These are phyloP conservation scores for Chiridota heheva DNA, from an alignment of 35 echinoderm and acorn worm species.

Conservation along the genomic window DNA sequence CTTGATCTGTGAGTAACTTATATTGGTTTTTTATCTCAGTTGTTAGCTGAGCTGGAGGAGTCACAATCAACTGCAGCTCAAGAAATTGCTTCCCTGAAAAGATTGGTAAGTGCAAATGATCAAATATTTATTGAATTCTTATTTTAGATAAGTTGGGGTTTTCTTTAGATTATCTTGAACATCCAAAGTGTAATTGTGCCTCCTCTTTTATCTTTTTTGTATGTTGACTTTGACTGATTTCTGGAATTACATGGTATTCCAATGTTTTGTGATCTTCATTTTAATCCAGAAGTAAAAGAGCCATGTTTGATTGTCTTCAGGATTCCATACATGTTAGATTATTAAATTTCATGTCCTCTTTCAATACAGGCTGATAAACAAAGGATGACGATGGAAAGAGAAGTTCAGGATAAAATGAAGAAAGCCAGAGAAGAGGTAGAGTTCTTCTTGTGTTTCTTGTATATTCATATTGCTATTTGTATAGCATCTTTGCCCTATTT, in stretches of 20 bases:
- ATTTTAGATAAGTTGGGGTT: too few relatives aligned
- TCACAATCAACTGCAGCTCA: conserved; percentile 56
- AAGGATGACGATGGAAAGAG: conserved; percentile 65
- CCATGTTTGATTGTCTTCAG: not conserved
- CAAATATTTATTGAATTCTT: conserved; percentile 4
- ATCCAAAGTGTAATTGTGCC: too few relatives aligned
- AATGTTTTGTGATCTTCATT: not conserved
- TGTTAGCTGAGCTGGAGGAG: conserved; percentile 77
- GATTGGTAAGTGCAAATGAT: conserved; percentile 62
- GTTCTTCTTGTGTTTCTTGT: not conserved
- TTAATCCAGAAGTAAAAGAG: not conserved
- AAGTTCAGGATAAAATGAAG: conserved; percentile 83
- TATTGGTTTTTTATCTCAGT: conserved; percentile 39
- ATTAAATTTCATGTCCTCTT: not conserved
- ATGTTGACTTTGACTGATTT: too few relatives aligned
- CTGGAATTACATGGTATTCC: not conserved
- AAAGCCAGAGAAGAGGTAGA: conserved; percentile 90
- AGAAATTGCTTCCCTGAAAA: conserved; percentile 73
- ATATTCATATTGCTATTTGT: not conserved
- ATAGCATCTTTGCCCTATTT: too few relatives aligned
- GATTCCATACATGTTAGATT: too few relatives aligned
- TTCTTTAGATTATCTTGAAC: too few relatives aligned
- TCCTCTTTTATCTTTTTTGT: too few relatives aligned
- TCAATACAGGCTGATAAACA: conserved; percentile 91
- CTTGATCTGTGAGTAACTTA: too few relatives aligned